Evolutionary conservation across 2,797 vertebrate genomes (phyloP).

Genomic region (Xenentodon cancila): DNA sequence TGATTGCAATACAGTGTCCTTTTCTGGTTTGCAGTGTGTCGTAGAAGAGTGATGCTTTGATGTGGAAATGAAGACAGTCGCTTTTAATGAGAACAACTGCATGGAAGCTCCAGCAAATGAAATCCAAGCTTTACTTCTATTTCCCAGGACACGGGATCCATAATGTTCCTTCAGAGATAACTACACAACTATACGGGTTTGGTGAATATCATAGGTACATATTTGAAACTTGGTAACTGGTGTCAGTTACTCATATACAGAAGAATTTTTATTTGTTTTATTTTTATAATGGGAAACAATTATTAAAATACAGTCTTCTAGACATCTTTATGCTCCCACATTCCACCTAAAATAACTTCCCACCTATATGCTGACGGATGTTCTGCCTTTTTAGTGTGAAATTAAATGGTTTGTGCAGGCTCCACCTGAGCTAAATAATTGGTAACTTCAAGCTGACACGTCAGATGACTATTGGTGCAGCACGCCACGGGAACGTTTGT

Average conservation of each 20-base stretch:
- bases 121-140: not conserved
- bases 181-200: no score
- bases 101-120: not conserved
- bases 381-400: slow-evolving; percentile 10
- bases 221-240: no score
- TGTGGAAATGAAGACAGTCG: slow-evolving; percentile 9
- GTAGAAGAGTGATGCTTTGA: slow-evolving; percentile 11
- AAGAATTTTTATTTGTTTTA: no score
- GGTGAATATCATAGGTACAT: no score
- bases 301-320: no score
- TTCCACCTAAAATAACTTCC: not conserved
- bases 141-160: not conserved
- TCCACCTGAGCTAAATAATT: not conserved
- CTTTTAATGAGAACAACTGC: not conserved
- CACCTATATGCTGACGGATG: not conserved
- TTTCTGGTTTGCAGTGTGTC: not conserved
- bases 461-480: not conserved
- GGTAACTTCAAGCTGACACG: not conserved
- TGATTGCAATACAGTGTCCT: slow-evolving; percentile 18
- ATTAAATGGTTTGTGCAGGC: not conserved
- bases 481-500: not conserved
- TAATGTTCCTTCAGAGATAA: not conserved
- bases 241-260: no score
- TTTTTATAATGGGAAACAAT: no score
- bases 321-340: not conserved